These are phyloP conservation scores for Atherinomorus stipes DNA, from an alignment of 2,113 vertebrate species.

Conservation along the genomic window DNA sequence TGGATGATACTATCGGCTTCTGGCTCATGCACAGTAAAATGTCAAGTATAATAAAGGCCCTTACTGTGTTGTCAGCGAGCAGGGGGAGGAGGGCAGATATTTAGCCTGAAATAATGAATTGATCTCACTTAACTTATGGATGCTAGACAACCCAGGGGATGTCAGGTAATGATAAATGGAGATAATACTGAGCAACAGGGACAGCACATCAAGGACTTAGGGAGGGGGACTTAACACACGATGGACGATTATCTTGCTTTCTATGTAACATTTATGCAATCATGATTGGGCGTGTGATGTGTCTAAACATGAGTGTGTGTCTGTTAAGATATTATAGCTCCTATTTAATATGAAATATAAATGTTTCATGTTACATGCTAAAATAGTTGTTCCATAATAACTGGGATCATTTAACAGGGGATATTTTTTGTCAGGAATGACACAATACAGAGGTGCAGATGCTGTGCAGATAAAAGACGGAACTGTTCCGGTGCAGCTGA, in stretches of 20 bases:
- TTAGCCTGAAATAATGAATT: constrained; percentile 65
- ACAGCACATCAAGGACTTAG: constrained; percentile 61
- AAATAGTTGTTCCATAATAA: neutral
- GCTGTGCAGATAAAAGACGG: neutral
- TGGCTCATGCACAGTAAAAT: constrained; percentile 41
- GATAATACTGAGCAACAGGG: constrained; percentile 34
- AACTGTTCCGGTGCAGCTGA: neutral
- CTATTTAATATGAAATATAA: constrained; percentile 13
- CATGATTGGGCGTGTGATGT: constrained; percentile 5
- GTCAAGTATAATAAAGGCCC: constrained; percentile 49
- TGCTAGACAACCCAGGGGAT: constrained; percentile 55
- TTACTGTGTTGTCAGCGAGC: constrained; percentile 32
- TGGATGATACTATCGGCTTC: constrained; percentile 34
- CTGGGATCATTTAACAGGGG: neutral
- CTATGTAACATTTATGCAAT: constrained; percentile 45
- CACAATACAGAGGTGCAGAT: neutral
- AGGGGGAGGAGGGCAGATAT: constrained; percentile 23
- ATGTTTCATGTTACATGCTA: neutral
- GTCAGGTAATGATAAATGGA: constrained; percentile 70
- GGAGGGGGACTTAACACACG: constrained; percentile 56
- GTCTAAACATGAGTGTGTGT: neutral
- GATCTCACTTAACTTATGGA: constrained; percentile 66
- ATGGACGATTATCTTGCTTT: constrained; percentile 61
- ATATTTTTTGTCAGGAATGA: neutral
- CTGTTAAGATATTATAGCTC: neutral